phyloP scores from a whole-genome alignment of 2,113 vertebrate genomes.

The Myocastor coypus region DNA sequence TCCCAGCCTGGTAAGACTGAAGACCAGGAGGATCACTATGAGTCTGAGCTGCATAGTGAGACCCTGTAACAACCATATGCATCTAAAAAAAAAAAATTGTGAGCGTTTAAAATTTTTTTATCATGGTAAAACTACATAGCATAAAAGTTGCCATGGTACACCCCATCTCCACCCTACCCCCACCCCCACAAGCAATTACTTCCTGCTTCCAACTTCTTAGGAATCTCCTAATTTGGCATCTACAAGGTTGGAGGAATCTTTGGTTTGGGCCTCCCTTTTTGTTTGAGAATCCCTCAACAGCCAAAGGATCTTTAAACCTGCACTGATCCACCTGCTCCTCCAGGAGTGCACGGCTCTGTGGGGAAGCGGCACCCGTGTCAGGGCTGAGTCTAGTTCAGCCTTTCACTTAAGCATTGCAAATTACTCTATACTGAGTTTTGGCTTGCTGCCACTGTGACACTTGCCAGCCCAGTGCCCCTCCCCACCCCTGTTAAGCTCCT shows the following conservation, averaged over 20 bases:
- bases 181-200: background rate
- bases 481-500: background rate
- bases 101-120: background rate
- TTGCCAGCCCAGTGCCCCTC: background rate
- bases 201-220: background rate
- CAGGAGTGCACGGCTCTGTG: background rate
- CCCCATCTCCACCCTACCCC: too few species aligned
- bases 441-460: background rate
- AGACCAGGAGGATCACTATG: too few species aligned
- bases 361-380: background rate
- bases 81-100: too few species aligned
- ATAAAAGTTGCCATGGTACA: background rate
- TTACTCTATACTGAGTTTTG: background rate
- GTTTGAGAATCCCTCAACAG: background rate
- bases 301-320: background rate
- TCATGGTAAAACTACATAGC: background rate
- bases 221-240: background rate
- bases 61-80: too few species aligned
- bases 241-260: background rate
- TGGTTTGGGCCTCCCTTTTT: background rate
- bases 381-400: background rate
- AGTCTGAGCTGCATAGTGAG: too few species aligned
- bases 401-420: background rate
- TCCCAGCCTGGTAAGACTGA: too few species aligned
- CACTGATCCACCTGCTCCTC: background rate